These are phyloP conservation scores for Diglossa brunneiventris DNA, from an alignment of 2,113 vertebrate species.

Conservation along the genomic window DNA sequence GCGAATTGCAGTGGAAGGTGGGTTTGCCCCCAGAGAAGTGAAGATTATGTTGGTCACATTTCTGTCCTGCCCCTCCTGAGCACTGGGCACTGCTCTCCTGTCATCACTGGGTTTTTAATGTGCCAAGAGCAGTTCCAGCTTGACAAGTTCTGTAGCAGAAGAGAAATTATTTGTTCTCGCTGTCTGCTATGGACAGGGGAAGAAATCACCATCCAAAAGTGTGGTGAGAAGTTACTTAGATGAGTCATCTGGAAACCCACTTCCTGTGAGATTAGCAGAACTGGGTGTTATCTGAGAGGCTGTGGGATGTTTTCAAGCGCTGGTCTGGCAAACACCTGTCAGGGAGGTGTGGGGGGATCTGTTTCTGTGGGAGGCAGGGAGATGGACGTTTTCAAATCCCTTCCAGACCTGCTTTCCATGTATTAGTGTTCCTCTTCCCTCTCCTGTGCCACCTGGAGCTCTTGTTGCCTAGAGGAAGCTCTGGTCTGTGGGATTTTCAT, in stretches of 20 bases:
- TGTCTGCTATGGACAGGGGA: neutral
- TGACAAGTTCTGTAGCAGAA: neutral
- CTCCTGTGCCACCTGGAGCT: neutral
- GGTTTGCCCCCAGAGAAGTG: neutral
- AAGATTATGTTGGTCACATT: rapidly evolving
- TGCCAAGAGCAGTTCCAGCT: neutral
- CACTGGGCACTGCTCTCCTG: neutral
- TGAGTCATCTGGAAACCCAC: neutral
- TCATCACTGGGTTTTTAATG: neutral
- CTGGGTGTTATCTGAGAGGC: neutral
- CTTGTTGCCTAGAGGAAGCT: neutral
- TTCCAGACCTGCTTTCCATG: neutral
- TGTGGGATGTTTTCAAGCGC: neutral
- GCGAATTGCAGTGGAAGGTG: constrained; percentile 71
- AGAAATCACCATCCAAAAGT: neutral
- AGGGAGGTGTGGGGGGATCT: neutral
- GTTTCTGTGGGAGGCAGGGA: neutral
- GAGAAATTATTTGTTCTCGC: neutral
- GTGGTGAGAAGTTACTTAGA: neutral
- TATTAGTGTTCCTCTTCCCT: neutral
- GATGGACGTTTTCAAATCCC: neutral
- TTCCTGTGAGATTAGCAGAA: neutral
- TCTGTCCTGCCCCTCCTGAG: neutral
- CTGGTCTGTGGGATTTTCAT: neutral
- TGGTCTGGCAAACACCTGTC: neutral